These are phyloP conservation scores for Okapia johnstoni DNA, from an alignment of 2,113 vertebrate species.

Conservation along the genomic window DNA sequence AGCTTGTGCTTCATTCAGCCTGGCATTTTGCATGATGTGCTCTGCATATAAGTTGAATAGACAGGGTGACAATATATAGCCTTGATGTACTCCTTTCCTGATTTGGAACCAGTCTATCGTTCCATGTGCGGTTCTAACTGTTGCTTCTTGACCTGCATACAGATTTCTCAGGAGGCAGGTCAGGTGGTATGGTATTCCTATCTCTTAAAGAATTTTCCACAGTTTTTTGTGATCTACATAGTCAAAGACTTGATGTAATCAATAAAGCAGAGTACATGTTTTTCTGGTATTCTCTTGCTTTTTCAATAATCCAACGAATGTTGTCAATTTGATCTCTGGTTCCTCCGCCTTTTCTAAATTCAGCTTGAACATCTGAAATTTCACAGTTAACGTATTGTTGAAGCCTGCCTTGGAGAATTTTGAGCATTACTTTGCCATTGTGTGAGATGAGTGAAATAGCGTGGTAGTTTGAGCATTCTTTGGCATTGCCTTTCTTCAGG, in stretches of 20 bases:
- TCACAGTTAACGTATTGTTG: neutral
- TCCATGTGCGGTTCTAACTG: fast-evolving
- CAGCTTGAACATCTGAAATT: neutral
- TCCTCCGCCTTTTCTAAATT: neutral
- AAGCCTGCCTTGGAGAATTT: neutral
- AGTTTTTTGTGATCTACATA: neutral
- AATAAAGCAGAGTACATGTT: neutral
- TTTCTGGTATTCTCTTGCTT: neutral
- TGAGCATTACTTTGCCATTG: neutral
- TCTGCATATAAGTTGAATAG: neutral
- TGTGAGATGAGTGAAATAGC: neutral
- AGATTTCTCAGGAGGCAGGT: neutral
- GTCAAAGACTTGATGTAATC: neutral
- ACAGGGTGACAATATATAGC: neutral
- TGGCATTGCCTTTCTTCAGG: neutral
- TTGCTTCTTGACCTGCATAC: neutral
- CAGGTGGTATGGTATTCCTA: neutral
- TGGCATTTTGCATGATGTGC: neutral
- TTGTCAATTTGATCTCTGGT: neutral
- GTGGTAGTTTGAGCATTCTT: neutral
- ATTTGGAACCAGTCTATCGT: neutral
- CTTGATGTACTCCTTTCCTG: neutral
- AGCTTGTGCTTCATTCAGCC: neutral
- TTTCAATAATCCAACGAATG: neutral
- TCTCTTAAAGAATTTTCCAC: neutral